Evolutionary conservation across 2,888 invertebrate genomes (phyloP), one percentile per base, ranked within the genome.

Genomic region (Phymatocera aterrima): DNA sequence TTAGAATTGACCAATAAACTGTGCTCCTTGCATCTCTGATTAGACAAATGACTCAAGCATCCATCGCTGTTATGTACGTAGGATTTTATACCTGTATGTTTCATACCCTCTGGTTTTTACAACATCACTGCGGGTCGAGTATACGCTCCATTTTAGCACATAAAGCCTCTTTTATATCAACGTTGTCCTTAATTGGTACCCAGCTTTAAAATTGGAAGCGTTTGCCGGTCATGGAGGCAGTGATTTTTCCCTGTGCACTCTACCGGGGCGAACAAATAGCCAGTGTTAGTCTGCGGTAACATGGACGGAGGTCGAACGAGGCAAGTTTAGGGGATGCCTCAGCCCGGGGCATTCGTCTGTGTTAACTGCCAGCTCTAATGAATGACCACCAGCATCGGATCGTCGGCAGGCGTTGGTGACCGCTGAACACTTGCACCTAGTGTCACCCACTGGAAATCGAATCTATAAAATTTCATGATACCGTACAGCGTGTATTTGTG

Each of bases 301-400:
- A 78, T 61, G 78, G 61, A 60, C 74, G 48, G 21, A 74, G 72
- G 60, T 74, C 60, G 61, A 78, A 74, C 60, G 78, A 43, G 78
- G 60, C 61, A 34, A 74, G 72, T 78, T n/a, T 61, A 61, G 78
- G 60, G 61, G 78, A 61, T 74, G 74, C 78, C 77, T 78, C 46
- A 54, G 34, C 28, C 72, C 21, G 34, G 61, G 46, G 74, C 72
- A 78, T 78, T 70, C 61, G 74, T 61, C 74, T 78, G 74, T 18
- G 78, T 78, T 78, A 78, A 78, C 43, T 78, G 74, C 74, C 78
- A 78, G 51, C 74, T 60, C 78, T 78, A 74, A 78, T 78, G 78
- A 74, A 78, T 61, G 74, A 74, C 60, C 74, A 78, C 57, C 34
- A 48, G 18, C 70, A n/a, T 65, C 43, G 60, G n/a, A 61, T 12